Conservation (phyloP, 2,113 vertebrate species). For the Lutjanus erythropterus region DNA sequence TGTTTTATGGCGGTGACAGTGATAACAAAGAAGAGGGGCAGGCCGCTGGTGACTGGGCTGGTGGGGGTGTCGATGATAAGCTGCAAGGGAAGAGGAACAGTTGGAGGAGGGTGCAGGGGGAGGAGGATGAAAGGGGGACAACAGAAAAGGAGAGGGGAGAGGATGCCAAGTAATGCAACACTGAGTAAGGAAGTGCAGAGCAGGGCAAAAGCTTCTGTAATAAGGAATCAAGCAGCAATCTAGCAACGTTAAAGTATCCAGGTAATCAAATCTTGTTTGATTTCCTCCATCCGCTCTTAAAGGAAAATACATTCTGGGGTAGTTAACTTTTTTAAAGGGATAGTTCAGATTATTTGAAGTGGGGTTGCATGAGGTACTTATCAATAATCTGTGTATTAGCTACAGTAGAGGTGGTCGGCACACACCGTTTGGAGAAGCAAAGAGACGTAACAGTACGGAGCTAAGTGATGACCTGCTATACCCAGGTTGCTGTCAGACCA, state of each 20-base stretch:
- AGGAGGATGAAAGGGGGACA: neutral
- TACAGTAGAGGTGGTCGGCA: too few species aligned
- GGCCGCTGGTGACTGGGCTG: constrained; percentile 96
- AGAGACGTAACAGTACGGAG: too few species aligned
- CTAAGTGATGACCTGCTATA: too few species aligned
- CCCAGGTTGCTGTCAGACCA: too few species aligned
- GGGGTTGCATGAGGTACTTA: too few species aligned
- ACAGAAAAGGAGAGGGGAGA: constrained; percentile 17
- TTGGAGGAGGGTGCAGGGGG: neutral
- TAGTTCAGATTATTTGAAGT: too few species aligned
- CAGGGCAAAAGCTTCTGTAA: constrained; percentile 30
- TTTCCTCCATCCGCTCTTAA: constrained; percentile 2
- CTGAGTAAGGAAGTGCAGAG: constrained; percentile 51
- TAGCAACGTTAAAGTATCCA: neutral
- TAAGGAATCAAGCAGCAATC: constrained; percentile 14
- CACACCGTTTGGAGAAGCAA: too few species aligned
- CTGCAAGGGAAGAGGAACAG: constrained; percentile 78
- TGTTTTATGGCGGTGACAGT: constrained; percentile 98
- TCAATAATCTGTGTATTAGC: too few species aligned
- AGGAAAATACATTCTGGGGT: neutral
- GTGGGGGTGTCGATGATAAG: constrained; percentile 99
- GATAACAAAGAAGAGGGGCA: constrained; percentile 98
- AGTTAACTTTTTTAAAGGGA: neutral
- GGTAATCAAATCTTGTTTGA: constrained; percentile 26
- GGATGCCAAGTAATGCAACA: constrained; percentile 42